A percentile compares a stretch with the other conserved stretches of the same genome.
Conservation (phyloP, 2,888 invertebrate species). For the Opisthograptis luteolata region DNA sequence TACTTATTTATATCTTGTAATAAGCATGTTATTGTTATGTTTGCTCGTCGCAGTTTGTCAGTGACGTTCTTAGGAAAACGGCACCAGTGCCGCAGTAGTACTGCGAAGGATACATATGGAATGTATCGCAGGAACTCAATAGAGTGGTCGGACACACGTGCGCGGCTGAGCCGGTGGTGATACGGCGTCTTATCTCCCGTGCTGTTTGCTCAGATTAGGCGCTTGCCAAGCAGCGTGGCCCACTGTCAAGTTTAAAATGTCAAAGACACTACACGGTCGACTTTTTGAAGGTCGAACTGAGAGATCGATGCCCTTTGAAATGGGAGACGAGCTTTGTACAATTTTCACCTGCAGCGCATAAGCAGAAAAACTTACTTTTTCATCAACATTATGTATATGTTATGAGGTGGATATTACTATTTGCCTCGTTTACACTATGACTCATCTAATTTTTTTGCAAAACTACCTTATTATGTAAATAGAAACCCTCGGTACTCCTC, state of each 20-base stretch:
- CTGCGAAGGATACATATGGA: slow-evolving; percentile 23
- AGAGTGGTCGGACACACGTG: slow-evolving; percentile 52
- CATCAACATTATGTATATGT: no score
- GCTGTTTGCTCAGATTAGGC: slow-evolving; percentile 69
- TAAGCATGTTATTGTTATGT: no score
- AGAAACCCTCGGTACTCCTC: slow-evolving; percentile 4
- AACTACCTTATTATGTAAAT: slow-evolving; percentile 14
- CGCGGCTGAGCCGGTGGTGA: slow-evolving; percentile 34
- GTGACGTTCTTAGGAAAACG: background rate
- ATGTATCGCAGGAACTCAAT: slow-evolving; percentile 24
- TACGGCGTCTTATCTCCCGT: slow-evolving; percentile 54
- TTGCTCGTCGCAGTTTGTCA: background rate
- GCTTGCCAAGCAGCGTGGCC: slow-evolving; percentile 51
- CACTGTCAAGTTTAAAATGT: slow-evolving; percentile 81
- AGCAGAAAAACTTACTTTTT: background rate
- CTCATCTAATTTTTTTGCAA: background rate
- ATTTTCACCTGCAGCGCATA: background rate
- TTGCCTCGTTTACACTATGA: background rate
- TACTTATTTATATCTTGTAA: no score
- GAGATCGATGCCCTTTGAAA: slow-evolving; percentile 30
- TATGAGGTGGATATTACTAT: background rate
- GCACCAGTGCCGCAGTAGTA: background rate
- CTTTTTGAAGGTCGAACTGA: slow-evolving; percentile 47
- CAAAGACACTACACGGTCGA: slow-evolving; percentile 54
- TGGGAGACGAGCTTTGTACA: background rate